Evolutionary conservation across 2,113 vertebrate species (phyloP).

Genomic region (Pluvialis apricaria): DNA sequence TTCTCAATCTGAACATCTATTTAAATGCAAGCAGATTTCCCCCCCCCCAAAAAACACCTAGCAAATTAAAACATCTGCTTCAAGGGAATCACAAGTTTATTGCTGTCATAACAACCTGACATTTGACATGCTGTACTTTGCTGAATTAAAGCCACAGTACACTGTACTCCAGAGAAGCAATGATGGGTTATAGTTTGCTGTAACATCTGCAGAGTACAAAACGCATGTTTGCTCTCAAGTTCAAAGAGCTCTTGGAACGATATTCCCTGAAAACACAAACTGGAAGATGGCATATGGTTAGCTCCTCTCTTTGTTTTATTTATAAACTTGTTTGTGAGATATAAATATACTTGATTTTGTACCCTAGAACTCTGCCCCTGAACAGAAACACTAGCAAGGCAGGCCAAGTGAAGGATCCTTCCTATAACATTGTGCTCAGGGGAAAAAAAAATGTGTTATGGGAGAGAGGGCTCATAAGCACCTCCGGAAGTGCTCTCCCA

Average conservation of each 20-base stretch:
- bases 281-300: slow-evolving; percentile 38
- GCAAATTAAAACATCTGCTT: slow-evolving; percentile 62
- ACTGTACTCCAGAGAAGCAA: neutral
- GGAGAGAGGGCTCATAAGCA: neutral
- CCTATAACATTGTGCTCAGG: neutral
- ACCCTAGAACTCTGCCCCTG: neutral
- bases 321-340: slow-evolving; percentile 64
- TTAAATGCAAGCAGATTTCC: slow-evolving; percentile 48
- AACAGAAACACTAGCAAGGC: slow-evolving; percentile 9
- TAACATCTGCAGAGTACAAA: slow-evolving; percentile 45
- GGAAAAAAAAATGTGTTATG: neutral
- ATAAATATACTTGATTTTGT: slow-evolving; percentile 56
- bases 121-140: slow-evolving; percentile 13
- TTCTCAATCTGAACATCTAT: slow-evolving; percentile 33
- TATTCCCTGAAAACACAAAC: slow-evolving; percentile 36
- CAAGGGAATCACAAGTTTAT: slow-evolving; percentile 44
- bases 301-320: slow-evolving; percentile 63
- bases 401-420: neutral
- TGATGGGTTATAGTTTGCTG: slow-evolving; percentile 32
- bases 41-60: neutral
- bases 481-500: neutral
- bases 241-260: slow-evolving; percentile 59
- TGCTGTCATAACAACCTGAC: slow-evolving; percentile 57
- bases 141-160: slow-evolving; percentile 24
- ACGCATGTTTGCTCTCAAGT: slow-evolving; percentile 32